A percentile compares a stretch with the other conserved stretches of the same genome.
phyloP scores from a whole-genome alignment of 2,888 invertebrate genomes.

The Tetramorium bicarinatum region DNA sequence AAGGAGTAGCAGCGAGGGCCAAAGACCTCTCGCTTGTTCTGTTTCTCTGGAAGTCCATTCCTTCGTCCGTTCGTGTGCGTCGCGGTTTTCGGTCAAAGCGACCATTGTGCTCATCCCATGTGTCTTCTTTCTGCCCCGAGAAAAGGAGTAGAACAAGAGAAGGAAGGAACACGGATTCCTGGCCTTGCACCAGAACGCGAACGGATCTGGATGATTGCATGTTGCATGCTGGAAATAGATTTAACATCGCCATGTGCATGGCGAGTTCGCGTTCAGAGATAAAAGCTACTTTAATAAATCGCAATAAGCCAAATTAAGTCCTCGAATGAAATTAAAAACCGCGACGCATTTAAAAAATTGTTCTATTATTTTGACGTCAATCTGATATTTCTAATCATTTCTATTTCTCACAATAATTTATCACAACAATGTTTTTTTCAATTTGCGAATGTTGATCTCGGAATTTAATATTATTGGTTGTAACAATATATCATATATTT shows the following conservation, averaged over 20 bases:
- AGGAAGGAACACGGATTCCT: background rate
- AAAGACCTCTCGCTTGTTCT: constrained; percentile 63
- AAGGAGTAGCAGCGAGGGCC: constrained; percentile 45
- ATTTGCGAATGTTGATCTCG: background rate
- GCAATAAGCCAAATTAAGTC: background rate
- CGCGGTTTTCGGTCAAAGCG: constrained; percentile 72
- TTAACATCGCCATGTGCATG: background rate
- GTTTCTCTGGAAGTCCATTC: constrained; percentile 4
- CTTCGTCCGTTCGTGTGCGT: constrained; percentile 33
- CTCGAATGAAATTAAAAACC: background rate
- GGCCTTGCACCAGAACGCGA: constrained; percentile 35
- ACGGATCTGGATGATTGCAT: background rate
- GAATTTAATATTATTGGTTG: background rate
- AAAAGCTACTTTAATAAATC: background rate
- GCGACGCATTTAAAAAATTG: background rate
- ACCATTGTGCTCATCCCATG: constrained; percentile 60
- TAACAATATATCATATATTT: background rate
- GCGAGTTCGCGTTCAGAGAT: background rate
- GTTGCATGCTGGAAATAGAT: constrained; percentile 28
- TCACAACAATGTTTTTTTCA: background rate
- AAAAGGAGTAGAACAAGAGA: constrained; percentile 21
- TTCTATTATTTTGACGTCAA: background rate
- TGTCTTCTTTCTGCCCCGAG: constrained; percentile 18
- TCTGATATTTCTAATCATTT: background rate
- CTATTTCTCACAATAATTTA: background rate